phyloP scores from a whole-genome alignment of 2,113 vertebrate species.

The Sterna hirundo region DNA sequence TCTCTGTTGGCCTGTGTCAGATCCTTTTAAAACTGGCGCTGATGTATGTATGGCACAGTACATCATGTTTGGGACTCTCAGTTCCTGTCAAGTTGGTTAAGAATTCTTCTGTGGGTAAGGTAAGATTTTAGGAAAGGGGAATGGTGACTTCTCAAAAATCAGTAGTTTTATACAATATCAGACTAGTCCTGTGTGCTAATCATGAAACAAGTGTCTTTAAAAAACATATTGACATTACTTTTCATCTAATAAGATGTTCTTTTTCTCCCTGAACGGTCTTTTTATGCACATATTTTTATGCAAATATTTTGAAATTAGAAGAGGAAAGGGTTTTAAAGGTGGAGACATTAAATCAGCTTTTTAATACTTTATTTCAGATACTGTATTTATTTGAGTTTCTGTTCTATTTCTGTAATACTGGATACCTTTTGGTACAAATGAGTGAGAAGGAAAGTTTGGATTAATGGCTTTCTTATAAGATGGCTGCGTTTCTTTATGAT shows the following conservation, averaged over 20 bases:
- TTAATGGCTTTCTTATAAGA: background rate
- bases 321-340: background rate
- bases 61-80: background rate
- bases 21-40: background rate
- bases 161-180: background rate
- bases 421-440: background rate
- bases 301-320: background rate
- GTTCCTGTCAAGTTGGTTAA: background rate
- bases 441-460: background rate
- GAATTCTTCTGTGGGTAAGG: background rate
- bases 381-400: background rate
- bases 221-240: background rate
- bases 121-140: background rate
- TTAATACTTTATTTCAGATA: background rate
- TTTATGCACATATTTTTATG: background rate
- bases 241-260: background rate
- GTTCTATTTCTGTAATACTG: background rate
- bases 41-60: rapidly evolving
- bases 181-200: background rate
- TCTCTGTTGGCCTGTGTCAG: background rate
- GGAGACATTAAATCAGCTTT: background rate
- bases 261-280: background rate
- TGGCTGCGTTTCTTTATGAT: background rate
- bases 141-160: background rate
- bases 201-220: background rate